Base-by-base conservation (phyloP, 2,888 invertebrate species). In the Carpatolechia fugitivella region DNA sequence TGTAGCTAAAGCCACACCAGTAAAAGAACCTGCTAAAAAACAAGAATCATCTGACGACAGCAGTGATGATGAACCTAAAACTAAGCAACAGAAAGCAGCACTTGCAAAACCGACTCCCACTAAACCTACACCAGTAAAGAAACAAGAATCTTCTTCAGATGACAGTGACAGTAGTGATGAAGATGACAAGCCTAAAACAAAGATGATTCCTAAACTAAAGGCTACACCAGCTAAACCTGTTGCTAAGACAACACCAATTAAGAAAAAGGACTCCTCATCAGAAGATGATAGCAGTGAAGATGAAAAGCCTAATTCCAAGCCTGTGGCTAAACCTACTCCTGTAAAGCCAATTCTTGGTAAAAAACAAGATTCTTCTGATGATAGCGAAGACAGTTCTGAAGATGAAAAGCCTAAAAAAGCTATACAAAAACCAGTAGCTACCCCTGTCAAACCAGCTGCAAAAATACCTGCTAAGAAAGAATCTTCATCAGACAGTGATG, bases 261-360 rank as follows among this genome's bases (percentile, higher is more conserved):
- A 44, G 14, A 60, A 57, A 54, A 58, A 66, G 41, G 60, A 65
- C 40, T 58, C 60, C 16, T 61, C 64, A 10, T 61, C 63, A 18
- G 60, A 60, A 76, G 60, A 80, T 18, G 79, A 78, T 10, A 75
- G 74, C 47, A 76, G 76, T 36, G 74, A 76, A 5, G 86, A 90
- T 58, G 80, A 86, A 47, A 74, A 79, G 31, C 66, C 75, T 13
- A 72, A 74, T 50, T 56, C 64, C 20, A 57, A 58, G 36, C 58
- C 61, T 44, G 52, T 61, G 13, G 56, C 63, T 0, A 74, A 78
- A 74, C 56, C 72, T 65, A 49, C 72, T 61, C 58, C 69, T 33
- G 61, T 52, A 16, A 62, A 62, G 55, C 10, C 58, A 53, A 0
- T 56, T 14, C 57, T 60, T 40, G 56, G 55, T 10, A 73, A 76